Percentiles rank a stretch among this genome's conserved stretches.
Conservation (phyloP, 2,797 vertebrate genomes). For the Brachymystax lenok region DNA sequence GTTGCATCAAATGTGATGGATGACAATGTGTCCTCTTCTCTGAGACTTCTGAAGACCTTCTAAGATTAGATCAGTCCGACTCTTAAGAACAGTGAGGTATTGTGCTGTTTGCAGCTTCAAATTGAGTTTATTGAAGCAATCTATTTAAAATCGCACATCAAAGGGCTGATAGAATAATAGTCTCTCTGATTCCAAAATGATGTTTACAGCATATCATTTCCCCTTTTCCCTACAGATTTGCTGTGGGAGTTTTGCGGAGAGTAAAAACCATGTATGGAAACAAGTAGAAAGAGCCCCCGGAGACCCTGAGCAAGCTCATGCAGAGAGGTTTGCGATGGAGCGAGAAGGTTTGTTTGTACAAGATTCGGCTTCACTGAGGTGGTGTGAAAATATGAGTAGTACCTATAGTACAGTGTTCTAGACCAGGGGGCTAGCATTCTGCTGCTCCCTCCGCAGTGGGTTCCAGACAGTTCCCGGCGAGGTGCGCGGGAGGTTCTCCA, state of each 20-base stretch:
- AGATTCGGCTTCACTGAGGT: slow-evolving; percentile 7
- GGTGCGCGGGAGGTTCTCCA: slow-evolving; percentile 45
- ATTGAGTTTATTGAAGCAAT: slow-evolving; percentile 60
- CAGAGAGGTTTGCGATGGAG: slow-evolving; percentile 64
- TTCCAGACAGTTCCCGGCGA: not conserved
- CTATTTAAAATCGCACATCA: slow-evolving; percentile 58
- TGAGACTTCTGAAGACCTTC: slow-evolving; percentile 60
- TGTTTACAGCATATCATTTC: slow-evolving; percentile 47
- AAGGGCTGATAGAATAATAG: slow-evolving; percentile 46
- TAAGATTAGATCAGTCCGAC: slow-evolving; percentile 68
- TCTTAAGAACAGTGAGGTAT: slow-evolving; percentile 56
- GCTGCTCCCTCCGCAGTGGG: not conserved
- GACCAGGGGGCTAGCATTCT: not conserved
- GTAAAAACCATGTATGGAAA: slow-evolving; percentile 37
- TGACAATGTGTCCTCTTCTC: slow-evolving; percentile 62
- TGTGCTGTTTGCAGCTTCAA: slow-evolving; percentile 54
- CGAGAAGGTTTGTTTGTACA: slow-evolving; percentile 35
- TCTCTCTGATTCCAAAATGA: slow-evolving; percentile 41
- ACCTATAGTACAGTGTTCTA: not conserved
- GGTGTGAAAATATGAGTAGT: not conserved
- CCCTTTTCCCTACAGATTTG: slow-evolving; percentile 5
- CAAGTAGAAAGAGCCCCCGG: slow-evolving; percentile 69
- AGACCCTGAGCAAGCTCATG: slow-evolving; percentile 72
- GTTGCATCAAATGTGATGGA: slow-evolving; percentile 71
- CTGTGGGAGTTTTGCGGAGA: slow-evolving; percentile 9